Conservation (phyloP, 2,888 invertebrate genomes). For the Cactoblastis cactorum region DNA sequence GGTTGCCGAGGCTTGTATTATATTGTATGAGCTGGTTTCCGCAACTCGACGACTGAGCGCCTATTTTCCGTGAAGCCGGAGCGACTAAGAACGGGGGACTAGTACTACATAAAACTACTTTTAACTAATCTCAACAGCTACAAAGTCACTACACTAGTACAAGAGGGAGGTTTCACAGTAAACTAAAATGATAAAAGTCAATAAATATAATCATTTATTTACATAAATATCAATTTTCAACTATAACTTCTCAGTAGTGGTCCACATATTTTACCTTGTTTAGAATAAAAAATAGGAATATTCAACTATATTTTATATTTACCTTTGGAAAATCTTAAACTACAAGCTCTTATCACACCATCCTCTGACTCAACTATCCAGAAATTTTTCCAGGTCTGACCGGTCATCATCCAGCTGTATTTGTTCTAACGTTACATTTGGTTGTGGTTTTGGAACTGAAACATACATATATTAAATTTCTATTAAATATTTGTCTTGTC, state of each 20-base stretch:
- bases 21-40: no score
- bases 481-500: background rate
- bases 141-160: background rate
- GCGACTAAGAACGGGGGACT: no score
- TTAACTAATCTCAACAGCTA: no score
- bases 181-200: background rate
- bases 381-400: constrained; percentile 60
- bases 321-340: constrained; percentile 1
- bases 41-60: no score
- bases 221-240: background rate
- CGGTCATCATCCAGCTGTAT: constrained; percentile 60
- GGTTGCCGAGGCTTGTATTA: no score
- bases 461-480: constrained; percentile 14
- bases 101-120: no score
- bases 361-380: constrained; percentile 51
- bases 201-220: background rate
- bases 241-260: background rate
- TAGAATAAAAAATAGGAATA: background rate
- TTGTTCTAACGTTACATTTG: constrained; percentile 58
- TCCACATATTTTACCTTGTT: constrained; percentile 1
- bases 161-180: background rate
- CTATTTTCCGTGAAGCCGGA: no score
- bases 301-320: background rate
- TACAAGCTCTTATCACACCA: constrained; percentile 21
- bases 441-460: constrained; percentile 43